Conservation (phyloP, 2,797 vertebrate species). For the Rhinophrynus dorsalis region DNA sequence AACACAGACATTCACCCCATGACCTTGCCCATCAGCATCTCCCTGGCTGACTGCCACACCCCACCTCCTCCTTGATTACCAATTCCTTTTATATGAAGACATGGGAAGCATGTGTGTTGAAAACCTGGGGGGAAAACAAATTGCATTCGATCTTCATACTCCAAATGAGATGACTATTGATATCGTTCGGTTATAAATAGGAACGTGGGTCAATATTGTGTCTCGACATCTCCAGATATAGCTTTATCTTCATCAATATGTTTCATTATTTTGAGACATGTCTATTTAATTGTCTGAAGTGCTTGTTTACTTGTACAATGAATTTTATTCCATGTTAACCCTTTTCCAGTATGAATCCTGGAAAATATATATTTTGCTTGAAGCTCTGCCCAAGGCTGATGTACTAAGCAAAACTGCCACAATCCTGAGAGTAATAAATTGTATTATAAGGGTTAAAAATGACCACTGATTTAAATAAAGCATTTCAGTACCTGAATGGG, state of each 20-base stretch:
- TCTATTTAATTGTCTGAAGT: neutral
- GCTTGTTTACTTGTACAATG: conserved; percentile 4
- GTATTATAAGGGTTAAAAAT: too few species aligned
- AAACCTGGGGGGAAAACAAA: conserved; percentile 18
- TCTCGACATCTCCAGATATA: neutral
- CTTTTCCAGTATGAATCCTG: too few species aligned
- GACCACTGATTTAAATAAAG: too few species aligned
- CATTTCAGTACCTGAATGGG: too few species aligned
- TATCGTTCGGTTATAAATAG: conserved; percentile 40
- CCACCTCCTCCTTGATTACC: conserved; percentile 20
- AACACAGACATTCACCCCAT: too few species aligned
- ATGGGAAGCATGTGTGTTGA: conserved; percentile 13
- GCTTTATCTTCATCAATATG: conserved; percentile 35
- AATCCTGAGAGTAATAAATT: too few species aligned
- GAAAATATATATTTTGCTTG: too few species aligned
- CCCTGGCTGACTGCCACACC: conserved; percentile 5
- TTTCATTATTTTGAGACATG: conserved; percentile 27
- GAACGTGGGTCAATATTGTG: conserved; percentile 35
- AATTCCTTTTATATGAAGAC: conserved; percentile 29
- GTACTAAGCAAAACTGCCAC: too few species aligned
- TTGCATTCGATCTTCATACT: conserved; percentile 35
- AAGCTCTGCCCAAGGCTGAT: too few species aligned
- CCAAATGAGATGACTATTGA: conserved; percentile 42
- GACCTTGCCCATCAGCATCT: conserved; percentile 32
- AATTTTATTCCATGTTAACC: neutral